Evolutionary conservation across 2,113 vertebrate species (phyloP).

Genomic region (Peromyscus californicus): DNA sequence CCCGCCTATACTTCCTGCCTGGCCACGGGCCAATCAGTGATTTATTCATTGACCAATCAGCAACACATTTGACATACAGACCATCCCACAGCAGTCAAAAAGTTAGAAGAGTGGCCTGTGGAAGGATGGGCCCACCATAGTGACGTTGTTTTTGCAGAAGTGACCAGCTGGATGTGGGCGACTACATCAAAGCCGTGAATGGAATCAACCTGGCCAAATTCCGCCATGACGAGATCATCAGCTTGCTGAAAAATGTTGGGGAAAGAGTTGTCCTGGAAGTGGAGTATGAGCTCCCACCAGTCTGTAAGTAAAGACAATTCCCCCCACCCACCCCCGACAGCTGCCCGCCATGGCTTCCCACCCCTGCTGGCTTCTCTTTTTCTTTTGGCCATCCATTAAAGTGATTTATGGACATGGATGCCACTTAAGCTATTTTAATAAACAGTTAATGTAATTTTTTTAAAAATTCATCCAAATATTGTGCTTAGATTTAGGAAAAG

Average conservation of each 20-base stretch:
- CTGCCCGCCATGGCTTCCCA: not conserved
- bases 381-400: not conserved
- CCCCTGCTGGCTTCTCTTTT: accelerated
- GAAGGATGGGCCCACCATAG: slow-evolving; percentile 1
- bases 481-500: not conserved
- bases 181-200: slow-evolving; percentile 98
- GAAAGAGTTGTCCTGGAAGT: slow-evolving; percentile 98
- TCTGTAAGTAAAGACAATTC: slow-evolving; percentile 91
- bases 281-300: slow-evolving; percentile 96
- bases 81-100: no score
- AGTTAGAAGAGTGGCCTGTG: accelerated
- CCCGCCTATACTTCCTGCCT: no score
- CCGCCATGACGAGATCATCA: slow-evolving; percentile 99
- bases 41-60: no score
- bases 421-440: not conserved
- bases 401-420: not conserved
- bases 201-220: slow-evolving; percentile 99
- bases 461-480: not conserved
- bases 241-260: slow-evolving; percentile 97
- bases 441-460: not conserved
- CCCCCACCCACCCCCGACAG: no score
- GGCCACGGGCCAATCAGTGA: no score
- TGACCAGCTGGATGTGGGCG: slow-evolving; percentile 97
- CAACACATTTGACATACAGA: no score
- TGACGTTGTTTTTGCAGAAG: slow-evolving; percentile 89